Evolutionary conservation across 2,797 vertebrate genomes (phyloP).

Genomic region (Lepus townsendii): DNA sequence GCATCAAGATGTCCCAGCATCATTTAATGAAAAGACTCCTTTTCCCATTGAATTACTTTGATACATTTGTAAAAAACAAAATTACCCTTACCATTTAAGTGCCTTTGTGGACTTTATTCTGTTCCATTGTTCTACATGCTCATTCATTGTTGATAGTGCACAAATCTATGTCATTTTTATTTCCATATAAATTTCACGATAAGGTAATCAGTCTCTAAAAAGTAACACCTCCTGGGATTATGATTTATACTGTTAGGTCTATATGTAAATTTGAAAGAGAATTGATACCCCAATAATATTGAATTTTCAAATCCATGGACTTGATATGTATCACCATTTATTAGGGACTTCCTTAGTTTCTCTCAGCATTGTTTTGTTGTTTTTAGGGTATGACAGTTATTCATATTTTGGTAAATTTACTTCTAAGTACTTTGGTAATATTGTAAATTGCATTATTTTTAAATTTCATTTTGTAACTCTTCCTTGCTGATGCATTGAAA

Average conservation of each 20-base stretch:
- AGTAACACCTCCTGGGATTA: neutral
- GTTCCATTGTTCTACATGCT: neutral
- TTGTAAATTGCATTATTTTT: neutral
- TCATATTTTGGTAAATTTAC: neutral
- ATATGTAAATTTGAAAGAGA: neutral
- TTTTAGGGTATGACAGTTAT: neutral
- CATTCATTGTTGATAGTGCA: no score
- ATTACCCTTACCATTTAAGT: neutral
- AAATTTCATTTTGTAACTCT: neutral
- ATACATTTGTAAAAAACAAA: neutral
- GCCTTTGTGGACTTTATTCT: neutral
- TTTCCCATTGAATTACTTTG: neutral
- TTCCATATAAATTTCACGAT: neutral
- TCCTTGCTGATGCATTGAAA: neutral
- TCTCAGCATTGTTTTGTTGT: neutral
- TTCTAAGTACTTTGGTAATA: neutral
- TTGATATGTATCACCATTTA: neutral
- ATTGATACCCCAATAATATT: neutral
- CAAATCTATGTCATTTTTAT: neutral
- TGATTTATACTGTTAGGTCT: neutral
- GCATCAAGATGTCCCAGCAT: neutral
- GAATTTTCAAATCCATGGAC: conserved; percentile 3
- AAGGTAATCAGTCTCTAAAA: neutral
- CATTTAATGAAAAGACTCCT: neutral
- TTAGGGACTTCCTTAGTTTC: neutral